Evolutionary conservation across 2,797 vertebrate species (phyloP), one percentile per base, ranked within the genome.

Genomic region (Eospalax fontanierii): DNA sequence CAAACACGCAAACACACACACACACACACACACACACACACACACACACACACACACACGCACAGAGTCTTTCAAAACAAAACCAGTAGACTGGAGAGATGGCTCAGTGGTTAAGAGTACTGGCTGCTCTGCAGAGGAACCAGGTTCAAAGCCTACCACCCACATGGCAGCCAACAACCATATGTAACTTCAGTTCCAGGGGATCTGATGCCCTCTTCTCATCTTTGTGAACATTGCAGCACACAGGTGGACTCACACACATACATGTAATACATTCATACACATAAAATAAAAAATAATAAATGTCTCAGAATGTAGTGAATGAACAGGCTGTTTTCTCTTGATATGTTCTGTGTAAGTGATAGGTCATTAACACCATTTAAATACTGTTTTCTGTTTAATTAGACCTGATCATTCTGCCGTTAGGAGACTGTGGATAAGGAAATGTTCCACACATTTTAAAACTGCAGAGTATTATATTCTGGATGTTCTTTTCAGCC

Each of bases 401-500:
- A 50, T 94, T 81, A 79, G 94, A 68, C 61, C 88, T 19, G 82
- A 50, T 82, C 18, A 4, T 43, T 79, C 46, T 54, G 61, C 40
- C 38, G 6, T 66, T 14, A 1, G 94, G 87, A 65, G 75, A 61
- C 28, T 35, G 0, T 40, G 73, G 66, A 26, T 46, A 80, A 86
- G 89, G 66, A 93, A 71, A 38, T 81, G 86, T 65, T 92, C 68
- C 15, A 24, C 65, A 21, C 50, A 8, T 68, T 92, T 71, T n/a
- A 8, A 15, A 87, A 65, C 83, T 68, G 54, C 4, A 30, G 89
- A 71, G 76, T 68, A 71, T 9, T 63, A 54, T 74, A 50, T 82
- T 86, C 91, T 50, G 35, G 54, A 73, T 73, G 16, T 83, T 50
- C 79, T 78, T 46, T 66, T 82, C 9, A 57, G 82, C 75, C 75